phyloP scores from a whole-genome alignment of 2,888 invertebrate species.

The Crossocerus cetratus region DNA sequence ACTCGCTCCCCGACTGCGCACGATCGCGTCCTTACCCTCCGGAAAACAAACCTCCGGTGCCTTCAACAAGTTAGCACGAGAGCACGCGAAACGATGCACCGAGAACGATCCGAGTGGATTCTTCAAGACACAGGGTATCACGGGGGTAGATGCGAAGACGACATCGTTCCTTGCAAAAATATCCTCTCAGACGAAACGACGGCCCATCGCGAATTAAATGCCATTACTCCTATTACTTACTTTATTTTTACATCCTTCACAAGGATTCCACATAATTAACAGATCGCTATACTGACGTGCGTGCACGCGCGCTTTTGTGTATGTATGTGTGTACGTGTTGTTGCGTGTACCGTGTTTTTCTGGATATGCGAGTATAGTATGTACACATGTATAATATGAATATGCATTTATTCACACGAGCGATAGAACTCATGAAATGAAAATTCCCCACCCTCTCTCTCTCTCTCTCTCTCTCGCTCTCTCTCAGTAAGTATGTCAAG shows the following conservation, averaged over 20 bases:
- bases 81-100: neutral
- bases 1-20: neutral
- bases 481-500: constrained; percentile 52
- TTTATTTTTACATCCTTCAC: constrained; percentile 71
- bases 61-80: no score
- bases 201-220: constrained; percentile 60
- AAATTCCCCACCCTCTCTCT: constrained; percentile 26
- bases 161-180: constrained; percentile 51
- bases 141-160: constrained; percentile 62
- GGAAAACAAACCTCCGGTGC: neutral
- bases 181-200: constrained; percentile 49
- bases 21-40: neutral
- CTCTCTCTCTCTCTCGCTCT: constrained; percentile 19
- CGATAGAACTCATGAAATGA: constrained; percentile 44
- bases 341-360: constrained; percentile 21
- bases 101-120: neutral
- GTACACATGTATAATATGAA: constrained; percentile 30
- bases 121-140: constrained; percentile 42
- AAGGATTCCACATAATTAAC: constrained; percentile 66
- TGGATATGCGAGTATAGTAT: constrained; percentile 31
- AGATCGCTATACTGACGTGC: constrained; percentile 52
- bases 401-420: constrained; percentile 41
- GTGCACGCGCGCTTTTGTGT: constrained; percentile 29
- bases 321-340: constrained; percentile 27
- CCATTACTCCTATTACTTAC: constrained; percentile 58